These are phyloP conservation scores for Eudemis profundana DNA, from an alignment of 2,888 invertebrate species.

Conservation along the genomic window DNA sequence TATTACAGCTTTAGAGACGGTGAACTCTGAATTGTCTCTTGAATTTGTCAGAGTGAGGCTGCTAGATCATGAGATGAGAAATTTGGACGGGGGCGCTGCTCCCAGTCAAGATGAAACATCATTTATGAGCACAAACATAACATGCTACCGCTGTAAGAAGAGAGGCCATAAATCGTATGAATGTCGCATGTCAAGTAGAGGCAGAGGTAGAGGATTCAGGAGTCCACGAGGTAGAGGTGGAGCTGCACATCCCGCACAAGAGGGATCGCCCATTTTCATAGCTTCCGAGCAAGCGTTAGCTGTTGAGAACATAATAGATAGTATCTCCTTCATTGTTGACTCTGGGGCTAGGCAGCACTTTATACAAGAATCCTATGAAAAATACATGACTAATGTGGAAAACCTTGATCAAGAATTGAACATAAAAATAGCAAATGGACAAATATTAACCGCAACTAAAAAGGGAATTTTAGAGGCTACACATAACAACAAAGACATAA, in stretches of 20 bases:
- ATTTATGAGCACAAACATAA: neutral
- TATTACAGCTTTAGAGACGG: conserved; percentile 14
- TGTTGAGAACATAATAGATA: neutral
- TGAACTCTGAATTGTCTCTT: neutral
- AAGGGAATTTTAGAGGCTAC: neutral
- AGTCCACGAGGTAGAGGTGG: neutral
- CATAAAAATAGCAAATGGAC: conserved; percentile 5
- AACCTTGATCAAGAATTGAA: neutral
- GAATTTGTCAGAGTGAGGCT: conserved; percentile 2
- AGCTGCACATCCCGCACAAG: neutral
- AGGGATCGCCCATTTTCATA: neutral
- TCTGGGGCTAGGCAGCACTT: conserved; percentile 14
- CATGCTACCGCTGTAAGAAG: neutral
- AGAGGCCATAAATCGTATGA: neutral
- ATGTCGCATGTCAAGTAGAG: neutral
- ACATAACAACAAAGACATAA: neutral
- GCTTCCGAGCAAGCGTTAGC: neutral
- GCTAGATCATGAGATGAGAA: neutral
- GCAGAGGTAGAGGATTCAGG: neutral
- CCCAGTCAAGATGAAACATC: neutral
- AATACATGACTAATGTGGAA: conserved; percentile 3
- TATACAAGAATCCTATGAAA: conserved; percentile 7
- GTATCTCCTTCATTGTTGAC: conserved; percentile 9
- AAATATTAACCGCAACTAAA: conserved; percentile 7
- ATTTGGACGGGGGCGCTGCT: neutral